phyloP scores from a whole-genome alignment of 2,888 invertebrate species.

The Nomada lathburiana region DNA sequence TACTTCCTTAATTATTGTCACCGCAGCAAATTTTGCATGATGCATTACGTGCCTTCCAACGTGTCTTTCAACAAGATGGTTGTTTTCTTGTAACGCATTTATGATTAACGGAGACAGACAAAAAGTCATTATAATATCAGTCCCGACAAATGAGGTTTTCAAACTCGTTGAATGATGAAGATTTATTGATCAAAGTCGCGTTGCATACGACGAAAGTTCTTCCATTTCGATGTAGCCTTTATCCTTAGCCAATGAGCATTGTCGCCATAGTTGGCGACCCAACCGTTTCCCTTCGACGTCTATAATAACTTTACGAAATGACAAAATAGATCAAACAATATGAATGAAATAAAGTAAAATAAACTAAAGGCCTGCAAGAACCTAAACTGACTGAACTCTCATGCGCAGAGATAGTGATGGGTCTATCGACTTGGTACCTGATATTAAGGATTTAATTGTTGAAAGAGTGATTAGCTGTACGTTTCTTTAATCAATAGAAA shows the following conservation, averaged over 20 bases:
- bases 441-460: constrained; percentile 7
- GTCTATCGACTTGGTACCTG: constrained; percentile 41
- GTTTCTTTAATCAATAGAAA: neutral
- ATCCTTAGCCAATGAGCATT: no score
- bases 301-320: no score
- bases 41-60: constrained; percentile 32
- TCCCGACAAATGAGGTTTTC: constrained; percentile 1
- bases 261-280: no score
- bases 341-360: neutral
- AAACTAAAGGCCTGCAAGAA: neutral
- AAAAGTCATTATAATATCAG: neutral
- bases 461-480: neutral
- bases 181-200: constrained; percentile 6
- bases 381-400: neutral
- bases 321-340: neutral
- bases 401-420: neutral
- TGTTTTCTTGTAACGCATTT: constrained; percentile 16
- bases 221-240: neutral
- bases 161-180: neutral
- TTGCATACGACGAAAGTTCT: neutral
- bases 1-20: constrained; percentile 8
- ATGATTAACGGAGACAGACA: constrained; percentile 8
- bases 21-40: neutral
- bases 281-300: no score
- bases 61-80: constrained; percentile 8